Conservation (phyloP, 2,113 vertebrate species). For the Notechis scutatus region DNA sequence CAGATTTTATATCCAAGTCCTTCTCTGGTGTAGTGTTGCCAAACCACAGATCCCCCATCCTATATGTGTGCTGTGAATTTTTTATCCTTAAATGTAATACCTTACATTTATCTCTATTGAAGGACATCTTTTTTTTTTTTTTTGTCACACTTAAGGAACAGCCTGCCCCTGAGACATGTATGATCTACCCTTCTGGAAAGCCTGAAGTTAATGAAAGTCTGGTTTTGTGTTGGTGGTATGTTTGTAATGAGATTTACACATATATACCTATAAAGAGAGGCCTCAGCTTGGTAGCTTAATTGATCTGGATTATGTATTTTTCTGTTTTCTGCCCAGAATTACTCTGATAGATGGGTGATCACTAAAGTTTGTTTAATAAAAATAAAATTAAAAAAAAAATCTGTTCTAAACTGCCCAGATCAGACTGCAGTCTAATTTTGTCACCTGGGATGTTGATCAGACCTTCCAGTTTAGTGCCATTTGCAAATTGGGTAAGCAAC, state of each 20-base stretch:
- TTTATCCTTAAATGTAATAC: background rate
- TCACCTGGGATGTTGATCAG: background rate
- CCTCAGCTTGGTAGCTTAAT: background rate
- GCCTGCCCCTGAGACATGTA: background rate
- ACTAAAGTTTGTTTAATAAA: background rate
- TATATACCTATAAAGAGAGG: background rate
- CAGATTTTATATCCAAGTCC: background rate
- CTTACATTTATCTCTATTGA: background rate
- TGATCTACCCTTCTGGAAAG: background rate
- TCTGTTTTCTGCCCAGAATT: background rate
- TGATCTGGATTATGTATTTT: background rate
- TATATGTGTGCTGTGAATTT: background rate
- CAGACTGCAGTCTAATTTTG: background rate
- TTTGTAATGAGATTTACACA: background rate
- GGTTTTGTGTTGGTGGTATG: background rate
- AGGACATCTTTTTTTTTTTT: background rate
- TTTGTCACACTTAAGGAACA: background rate
- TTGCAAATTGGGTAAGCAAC: background rate
- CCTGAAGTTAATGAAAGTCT: background rate
- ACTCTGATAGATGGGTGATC: background rate
- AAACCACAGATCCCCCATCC: background rate
- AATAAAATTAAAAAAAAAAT: background rate
- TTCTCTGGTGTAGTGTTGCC: background rate
- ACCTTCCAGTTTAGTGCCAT: background rate
- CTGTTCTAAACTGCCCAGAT: background rate